phyloP scores from a whole-genome alignment of 2,888 invertebrate species.

The Kryphioiulus occultus region DNA sequence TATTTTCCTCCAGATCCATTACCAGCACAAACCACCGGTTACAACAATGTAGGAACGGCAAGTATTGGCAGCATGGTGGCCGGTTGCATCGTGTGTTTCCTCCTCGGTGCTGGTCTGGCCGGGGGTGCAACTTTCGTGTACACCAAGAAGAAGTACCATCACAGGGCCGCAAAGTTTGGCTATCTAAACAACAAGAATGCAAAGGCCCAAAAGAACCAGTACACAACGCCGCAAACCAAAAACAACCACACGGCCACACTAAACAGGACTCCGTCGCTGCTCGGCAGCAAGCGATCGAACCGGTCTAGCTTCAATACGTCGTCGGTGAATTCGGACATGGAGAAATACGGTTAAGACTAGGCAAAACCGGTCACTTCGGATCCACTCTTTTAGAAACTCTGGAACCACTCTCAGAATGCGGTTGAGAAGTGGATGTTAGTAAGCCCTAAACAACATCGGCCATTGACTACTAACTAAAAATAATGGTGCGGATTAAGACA shows the following conservation, averaged over 20 bases:
- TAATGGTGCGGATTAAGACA: background rate
- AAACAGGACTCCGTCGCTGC: background rate
- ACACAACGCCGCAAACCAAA: conserved; percentile 33
- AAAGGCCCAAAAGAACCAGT: conserved; percentile 17
- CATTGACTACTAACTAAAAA: background rate
- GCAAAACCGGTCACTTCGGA: background rate
- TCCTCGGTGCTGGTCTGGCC: conserved; percentile 63
- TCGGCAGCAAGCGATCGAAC: conserved; percentile 64
- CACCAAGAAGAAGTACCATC: conserved; percentile 28
- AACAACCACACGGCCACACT: conserved; percentile 25
- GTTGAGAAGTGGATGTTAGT: background rate
- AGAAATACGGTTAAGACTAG: conserved; percentile 52
- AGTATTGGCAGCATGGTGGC: conserved; percentile 54
- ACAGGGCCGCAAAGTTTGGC: background rate
- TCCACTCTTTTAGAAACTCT: background rate
- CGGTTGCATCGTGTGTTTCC: conserved; percentile 56
- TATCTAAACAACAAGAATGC: background rate
- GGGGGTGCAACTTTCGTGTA: conserved; percentile 65
- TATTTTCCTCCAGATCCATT: background rate
- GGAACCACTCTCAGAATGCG: background rate
- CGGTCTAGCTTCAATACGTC: conserved; percentile 62
- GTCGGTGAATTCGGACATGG: conserved; percentile 42
- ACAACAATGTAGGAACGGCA: background rate
- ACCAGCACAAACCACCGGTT: background rate
- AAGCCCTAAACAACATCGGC: background rate